Evolutionary conservation across 2,113 vertebrate genomes (phyloP).

Genomic region (Eira barbara): DNA sequence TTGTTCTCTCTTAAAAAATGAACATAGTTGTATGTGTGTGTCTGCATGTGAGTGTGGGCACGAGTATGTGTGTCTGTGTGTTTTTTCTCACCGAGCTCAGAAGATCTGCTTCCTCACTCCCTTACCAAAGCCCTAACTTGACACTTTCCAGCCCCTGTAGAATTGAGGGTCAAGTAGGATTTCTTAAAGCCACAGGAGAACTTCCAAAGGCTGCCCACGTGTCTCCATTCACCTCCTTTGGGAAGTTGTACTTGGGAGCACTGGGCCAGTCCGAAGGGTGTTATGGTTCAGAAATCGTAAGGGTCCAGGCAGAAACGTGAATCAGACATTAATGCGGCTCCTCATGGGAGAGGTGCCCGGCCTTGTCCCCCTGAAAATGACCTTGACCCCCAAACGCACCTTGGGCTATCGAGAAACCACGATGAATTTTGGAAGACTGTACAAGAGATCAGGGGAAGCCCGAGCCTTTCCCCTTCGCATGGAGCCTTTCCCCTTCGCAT

Average conservation of each 20-base stretch:
- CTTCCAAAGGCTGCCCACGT: neutral
- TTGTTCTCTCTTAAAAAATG: neutral
- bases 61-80: neutral
- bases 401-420: neutral
- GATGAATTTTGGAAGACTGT: neutral
- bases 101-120: neutral
- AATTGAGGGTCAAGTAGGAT: neutral
- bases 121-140: neutral
- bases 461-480: rapidly evolving
- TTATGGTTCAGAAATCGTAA: neutral
- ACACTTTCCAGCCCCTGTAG: neutral
- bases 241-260: neutral
- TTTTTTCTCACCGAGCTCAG: neutral
- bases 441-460: rapidly evolving
- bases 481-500: too few relatives aligned
- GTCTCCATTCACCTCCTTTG: neutral
- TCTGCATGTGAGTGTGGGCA: too few relatives aligned
- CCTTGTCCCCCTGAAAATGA: neutral
- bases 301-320: neutral
- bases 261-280: neutral
- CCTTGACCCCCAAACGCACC: neutral
- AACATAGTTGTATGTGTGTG: neutral
- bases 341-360: neutral
- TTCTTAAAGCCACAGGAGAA: neutral
- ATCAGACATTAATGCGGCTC: neutral